Evolutionary conservation across 35 echinoderm and acorn worm species (phyloP).

Genomic region (Heliocidaris erythrogramma): DNA sequence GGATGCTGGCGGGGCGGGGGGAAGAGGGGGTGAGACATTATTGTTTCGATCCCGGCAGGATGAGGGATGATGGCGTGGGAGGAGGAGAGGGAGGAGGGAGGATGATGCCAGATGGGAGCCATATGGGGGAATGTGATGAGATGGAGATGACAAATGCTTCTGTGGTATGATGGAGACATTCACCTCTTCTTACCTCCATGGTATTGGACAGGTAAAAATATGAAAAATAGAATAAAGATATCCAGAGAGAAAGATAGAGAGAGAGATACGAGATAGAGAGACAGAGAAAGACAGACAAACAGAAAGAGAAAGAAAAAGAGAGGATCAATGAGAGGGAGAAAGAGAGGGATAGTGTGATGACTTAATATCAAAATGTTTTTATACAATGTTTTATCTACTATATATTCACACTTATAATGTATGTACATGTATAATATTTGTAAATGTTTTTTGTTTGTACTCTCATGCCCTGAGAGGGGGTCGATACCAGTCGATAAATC

Average conservation of each 20-base stretch:
- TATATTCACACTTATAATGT: no score
- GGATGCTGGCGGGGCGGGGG: neutral
- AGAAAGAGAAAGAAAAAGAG: neutral
- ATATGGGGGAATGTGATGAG: neutral
- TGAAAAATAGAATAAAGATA: neutral
- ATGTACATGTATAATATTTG: no score
- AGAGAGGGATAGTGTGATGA: no score
- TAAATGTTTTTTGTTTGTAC: no score
- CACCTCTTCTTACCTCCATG: neutral
- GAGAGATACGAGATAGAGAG: neutral
- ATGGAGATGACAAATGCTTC: neutral
- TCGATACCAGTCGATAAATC: no score
- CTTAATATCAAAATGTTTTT: no score
- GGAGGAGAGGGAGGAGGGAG: neutral
- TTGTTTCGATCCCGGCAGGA: slow-evolving; percentile 1
- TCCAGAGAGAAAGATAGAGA: neutral
- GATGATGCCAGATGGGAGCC: neutral
- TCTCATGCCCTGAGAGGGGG: no score
- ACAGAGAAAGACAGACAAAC: neutral
- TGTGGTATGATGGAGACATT: neutral
- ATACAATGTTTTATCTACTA: no score
- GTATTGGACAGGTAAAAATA: neutral
- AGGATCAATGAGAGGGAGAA: neutral
- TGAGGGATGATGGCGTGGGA: neutral
- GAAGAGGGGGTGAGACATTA: neutral